Evolutionary conservation across 2,797 vertebrate species (phyloP), one percentile per base, ranked within the genome.

Genomic region (Helarctos malayanus): DNA sequence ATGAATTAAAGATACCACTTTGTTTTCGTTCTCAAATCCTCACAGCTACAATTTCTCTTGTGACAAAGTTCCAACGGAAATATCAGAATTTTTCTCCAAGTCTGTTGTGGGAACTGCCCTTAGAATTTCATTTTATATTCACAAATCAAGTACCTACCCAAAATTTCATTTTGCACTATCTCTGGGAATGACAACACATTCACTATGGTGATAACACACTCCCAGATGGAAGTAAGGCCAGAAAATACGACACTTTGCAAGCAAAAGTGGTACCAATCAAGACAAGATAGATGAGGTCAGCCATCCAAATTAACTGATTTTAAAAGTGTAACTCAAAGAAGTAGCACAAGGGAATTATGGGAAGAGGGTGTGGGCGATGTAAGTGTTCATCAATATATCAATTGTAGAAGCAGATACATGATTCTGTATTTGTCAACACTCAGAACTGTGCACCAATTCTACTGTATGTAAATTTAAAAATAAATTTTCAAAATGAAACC

Each of bases 71-170:
- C 25, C 78, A 95, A 16, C 2, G 6, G 52, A 78, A 87, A 87
- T 21, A 27, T 63, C 29, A 83, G 73, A 54, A n/a, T 69, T 76
- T 65, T 88, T 90, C 54, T 82, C 18, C 61, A 85, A 56, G 25
- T 73, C 87, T 63, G 84, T 84, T 76, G 38, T 35, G 11, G 25
- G 10, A 65, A 63, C 0, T 93, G 13, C 38, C 52, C 84, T 93
- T 56, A 89, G 9, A 94, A 71, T 94, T 94, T 91, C 65, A 94
- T 71, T 97, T 89, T 93, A 83, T 94, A 93, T 65, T 81, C 79
- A 93, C 82, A 89, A 79, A 93, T 68, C 18, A 89, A 80, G 35
- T 79, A 89, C 29, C 54, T 85, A 56, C 13, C n/a, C 38, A 69
- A 84, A 94, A 7, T 69, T 94, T 71, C 25, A 75, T 54, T 61